phyloP scores from a whole-genome alignment of 37 sponge, comb jelly and placozoan species.

The Agelas oroides region DNA sequence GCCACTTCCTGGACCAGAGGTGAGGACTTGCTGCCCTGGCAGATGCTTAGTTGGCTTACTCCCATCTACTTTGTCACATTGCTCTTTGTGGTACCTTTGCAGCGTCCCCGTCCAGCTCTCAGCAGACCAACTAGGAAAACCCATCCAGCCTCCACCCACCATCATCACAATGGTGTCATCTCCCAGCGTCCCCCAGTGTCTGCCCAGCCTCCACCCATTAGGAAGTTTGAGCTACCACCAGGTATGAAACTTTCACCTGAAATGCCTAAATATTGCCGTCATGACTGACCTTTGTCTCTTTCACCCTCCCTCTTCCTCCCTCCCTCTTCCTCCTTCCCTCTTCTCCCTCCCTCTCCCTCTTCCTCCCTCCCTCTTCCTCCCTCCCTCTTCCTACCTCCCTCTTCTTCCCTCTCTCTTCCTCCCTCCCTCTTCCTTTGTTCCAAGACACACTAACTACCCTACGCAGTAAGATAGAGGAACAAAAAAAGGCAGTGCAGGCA shows the following conservation, averaged over 20 bases:
- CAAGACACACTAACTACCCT: conserved; percentile 25
- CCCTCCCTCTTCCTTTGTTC: not conserved
- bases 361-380: not conserved
- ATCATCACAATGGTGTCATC: not conserved
- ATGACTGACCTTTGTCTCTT: too few species aligned
- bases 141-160: not conserved
- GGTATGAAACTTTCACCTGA: not conserved
- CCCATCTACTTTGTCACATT: too few species aligned
- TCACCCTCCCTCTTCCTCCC: too few species aligned
- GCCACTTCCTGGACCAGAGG: too few species aligned
- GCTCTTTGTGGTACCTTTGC: too few species aligned
- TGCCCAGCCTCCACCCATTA: too few species aligned
- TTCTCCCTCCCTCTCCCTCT: not conserved
- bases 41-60: too few species aligned
- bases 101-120: not conserved
- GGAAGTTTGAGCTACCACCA: conserved; percentile 42
- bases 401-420: not conserved
- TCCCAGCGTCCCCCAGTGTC: not conserved
- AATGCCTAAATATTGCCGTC: too few species aligned
- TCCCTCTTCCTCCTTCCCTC: too few species aligned
- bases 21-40: too few species aligned
- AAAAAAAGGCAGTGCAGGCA: conserved; percentile 40
- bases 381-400: not conserved
- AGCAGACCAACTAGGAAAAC: not conserved
- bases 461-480: conserved; percentile 27